phyloP scores from a whole-genome alignment of 2,797 vertebrate species.

The Holocentrus rufus region DNA sequence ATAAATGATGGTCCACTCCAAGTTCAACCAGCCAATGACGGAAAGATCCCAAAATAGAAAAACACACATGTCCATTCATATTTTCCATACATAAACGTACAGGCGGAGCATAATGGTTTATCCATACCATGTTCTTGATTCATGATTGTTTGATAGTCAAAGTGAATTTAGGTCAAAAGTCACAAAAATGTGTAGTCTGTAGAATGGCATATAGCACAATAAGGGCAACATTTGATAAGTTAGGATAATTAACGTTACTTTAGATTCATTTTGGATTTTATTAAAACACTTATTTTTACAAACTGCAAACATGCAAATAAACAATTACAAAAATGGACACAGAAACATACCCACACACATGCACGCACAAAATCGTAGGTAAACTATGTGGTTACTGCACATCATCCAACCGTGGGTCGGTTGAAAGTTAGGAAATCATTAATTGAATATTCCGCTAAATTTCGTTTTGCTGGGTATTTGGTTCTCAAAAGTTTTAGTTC shows the following conservation, averaged over 20 bases:
- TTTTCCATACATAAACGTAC: conserved; percentile 57
- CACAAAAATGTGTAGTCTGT: too few relatives aligned
- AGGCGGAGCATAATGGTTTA: not conserved
- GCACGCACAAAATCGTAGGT: not conserved
- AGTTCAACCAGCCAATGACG: conserved; percentile 61
- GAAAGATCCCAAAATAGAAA: conserved; percentile 68
- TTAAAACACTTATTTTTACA: not conserved
- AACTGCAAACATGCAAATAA: too few relatives aligned
- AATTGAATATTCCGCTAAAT: too few relatives aligned
- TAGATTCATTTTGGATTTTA: not conserved
- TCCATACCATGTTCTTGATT: not conserved
- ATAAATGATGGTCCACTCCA: conserved; percentile 65
- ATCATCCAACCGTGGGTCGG: not conserved
- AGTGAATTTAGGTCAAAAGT: too few relatives aligned
- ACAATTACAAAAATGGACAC: not conserved
- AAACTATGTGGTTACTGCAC: not conserved
- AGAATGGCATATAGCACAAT: not conserved
- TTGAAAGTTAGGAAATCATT: not conserved
- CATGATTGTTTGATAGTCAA: not conserved
- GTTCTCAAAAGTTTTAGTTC: too few relatives aligned
- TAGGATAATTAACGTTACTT: too few relatives aligned
- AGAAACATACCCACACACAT: not conserved
- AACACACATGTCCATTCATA: conserved; percentile 63
- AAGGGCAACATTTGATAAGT: not conserved
- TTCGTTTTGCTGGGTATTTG: too few relatives aligned